phyloP scores from a whole-genome alignment of 1,140 invertebrate species.

The Drosophila repleta region DNA sequence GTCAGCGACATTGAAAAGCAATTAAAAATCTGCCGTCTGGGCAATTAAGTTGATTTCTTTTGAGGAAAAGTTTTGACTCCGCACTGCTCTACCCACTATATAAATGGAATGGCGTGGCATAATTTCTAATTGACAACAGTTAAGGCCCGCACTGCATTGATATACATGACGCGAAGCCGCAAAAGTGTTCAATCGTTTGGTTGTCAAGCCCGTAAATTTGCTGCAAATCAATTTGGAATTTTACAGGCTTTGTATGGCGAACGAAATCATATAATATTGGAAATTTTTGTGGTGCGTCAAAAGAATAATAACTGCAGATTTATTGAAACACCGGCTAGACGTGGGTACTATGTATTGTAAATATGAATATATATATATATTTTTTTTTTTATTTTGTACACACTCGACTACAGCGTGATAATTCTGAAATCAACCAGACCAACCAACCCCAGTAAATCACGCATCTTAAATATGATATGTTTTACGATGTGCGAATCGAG shows the following conservation, averaged over 20 bases:
- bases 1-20: conserved; percentile 65
- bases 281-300: conserved; percentile 8
- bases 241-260: conserved; percentile 12
- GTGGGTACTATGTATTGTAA: background rate
- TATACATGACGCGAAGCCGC: conserved; percentile 32
- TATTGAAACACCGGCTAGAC: background rate
- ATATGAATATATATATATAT: background rate
- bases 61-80: conserved; percentile 40
- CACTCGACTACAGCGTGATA: conserved; percentile 35
- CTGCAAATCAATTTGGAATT: conserved; percentile 60
- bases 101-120: conserved; percentile 49
- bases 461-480: conserved; percentile 48
- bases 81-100: conserved; percentile 17
- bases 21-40: conserved; percentile 48
- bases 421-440: conserved; percentile 14
- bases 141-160: conserved; percentile 47
- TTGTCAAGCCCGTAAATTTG: conserved; percentile 16
- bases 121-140: conserved; percentile 63
- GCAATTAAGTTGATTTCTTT: conserved; percentile 44
- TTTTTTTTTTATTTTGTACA: background rate
- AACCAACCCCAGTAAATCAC: conserved; percentile 49
- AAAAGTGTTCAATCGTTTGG: conserved; percentile 19
- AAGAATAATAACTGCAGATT: conserved; percentile 17
- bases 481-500: conserved; percentile 61
- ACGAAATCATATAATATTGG: conserved; percentile 20